These are phyloP conservation scores for Danio aesculapii DNA, from an alignment of 2,797 vertebrate species.

Conservation along the genomic window DNA sequence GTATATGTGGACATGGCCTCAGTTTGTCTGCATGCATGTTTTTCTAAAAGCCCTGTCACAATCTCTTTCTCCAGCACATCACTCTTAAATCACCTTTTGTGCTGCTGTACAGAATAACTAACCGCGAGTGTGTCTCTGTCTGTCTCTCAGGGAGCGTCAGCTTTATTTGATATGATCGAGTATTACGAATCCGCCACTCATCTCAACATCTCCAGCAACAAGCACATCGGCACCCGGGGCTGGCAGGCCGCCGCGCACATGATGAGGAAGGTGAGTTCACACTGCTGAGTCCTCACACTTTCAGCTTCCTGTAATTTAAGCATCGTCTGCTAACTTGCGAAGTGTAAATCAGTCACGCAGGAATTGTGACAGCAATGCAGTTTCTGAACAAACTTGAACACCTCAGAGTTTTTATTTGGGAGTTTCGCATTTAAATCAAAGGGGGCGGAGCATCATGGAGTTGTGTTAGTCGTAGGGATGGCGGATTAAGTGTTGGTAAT, in stretches of 20 bases:
- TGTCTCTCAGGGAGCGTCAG: slow-evolving; percentile 86
- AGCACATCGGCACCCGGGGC: slow-evolving; percentile 94
- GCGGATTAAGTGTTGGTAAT: no score
- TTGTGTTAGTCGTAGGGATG: no score
- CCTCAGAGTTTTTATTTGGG: no score
- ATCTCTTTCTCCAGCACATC: background rate
- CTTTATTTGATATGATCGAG: slow-evolving; percentile 96
- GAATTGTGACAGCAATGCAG: no score
- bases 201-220: slow-evolving; percentile 97
- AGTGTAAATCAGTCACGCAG: no score
- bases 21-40: background rate
- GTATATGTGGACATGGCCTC: no score
- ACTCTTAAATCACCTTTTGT: background rate
- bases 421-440: no score
- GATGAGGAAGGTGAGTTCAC: slow-evolving; percentile 90
- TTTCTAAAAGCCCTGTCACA: background rate
- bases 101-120: background rate
- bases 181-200: slow-evolving; percentile 96
- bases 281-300: no score
- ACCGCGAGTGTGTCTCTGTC: background rate
- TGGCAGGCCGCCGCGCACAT: slow-evolving; percentile 97
- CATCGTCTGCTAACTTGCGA: no score
- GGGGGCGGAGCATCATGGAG: no score
- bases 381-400: no score
- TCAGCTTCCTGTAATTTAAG: no score